Percentiles rank a stretch among this genome's conserved stretches.
Evolutionary conservation across 2,113 vertebrate species (phyloP).

Genomic region (Lepisosteus oculatus): DNA sequence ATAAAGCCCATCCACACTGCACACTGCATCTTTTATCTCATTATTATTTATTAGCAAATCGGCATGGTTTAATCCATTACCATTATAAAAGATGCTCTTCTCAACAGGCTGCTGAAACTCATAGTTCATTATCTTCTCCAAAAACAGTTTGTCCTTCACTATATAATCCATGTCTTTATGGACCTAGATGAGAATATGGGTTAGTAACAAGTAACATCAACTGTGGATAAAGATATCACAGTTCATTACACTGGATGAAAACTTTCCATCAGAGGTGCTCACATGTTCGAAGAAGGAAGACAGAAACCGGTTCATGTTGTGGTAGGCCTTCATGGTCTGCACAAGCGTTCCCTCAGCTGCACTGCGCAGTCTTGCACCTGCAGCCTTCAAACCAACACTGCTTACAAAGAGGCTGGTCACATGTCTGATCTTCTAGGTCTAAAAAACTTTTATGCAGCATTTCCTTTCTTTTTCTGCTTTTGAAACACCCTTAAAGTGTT

Average conservation of each 20-base stretch:
- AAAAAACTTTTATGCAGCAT: no score
- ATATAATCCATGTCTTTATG: constrained; percentile 1
- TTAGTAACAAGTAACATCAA: neutral
- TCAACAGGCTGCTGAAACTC: neutral
- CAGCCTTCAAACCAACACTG: neutral
- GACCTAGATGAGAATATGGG: neutral
- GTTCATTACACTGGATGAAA: neutral
- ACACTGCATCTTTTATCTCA: no score
- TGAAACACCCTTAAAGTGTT: no score
- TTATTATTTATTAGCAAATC: no score
- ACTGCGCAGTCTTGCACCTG: neutral
- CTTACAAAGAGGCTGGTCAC: no score
- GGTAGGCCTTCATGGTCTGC: constrained; percentile 34
- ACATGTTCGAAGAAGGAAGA: constrained; percentile 44
- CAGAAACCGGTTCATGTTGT: constrained; percentile 40
- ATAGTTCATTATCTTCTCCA: neutral
- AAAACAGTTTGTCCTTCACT: neutral
- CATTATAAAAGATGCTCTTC: constrained; percentile 6
- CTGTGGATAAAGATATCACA: no score
- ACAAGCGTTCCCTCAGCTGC: constrained; percentile 9
- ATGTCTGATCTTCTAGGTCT: no score
- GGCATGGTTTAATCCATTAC: neutral
- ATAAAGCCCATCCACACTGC: neutral
- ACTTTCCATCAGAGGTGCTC: constrained; percentile 3
- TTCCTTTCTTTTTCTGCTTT: no score